Evolutionary conservation across 1,140 invertebrate genomes (phyloP).

Genomic region (Caenorhabditis tropicalis): DNA sequence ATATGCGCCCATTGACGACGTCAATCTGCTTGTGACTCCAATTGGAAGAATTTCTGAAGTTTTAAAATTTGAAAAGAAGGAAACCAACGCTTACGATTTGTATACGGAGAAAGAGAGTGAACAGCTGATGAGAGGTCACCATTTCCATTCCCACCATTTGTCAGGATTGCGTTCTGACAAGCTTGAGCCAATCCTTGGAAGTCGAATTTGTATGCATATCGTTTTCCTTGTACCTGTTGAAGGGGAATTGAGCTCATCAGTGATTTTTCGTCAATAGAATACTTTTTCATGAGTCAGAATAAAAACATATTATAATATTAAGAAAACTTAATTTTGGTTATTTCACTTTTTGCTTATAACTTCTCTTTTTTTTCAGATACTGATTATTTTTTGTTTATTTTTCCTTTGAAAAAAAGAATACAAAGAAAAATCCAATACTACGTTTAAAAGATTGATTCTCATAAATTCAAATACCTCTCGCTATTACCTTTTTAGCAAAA

Average conservation of each 20-base stretch:
- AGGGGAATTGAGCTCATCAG: not conserved
- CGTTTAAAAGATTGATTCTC: no score
- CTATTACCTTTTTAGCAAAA: no score
- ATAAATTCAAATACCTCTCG: no score
- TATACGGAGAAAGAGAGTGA: not conserved
- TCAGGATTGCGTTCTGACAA: conserved; percentile 59
- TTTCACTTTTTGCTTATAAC: no score
- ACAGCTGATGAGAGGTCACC: not conserved
- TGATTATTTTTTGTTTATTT: no score
- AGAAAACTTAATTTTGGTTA: no score
- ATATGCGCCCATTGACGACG: not conserved
- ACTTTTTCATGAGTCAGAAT: no score
- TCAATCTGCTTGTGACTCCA: not conserved
- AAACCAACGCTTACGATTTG: conserved; percentile 11
- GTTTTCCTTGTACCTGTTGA: conserved; percentile 81
- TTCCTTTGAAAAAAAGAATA: no score
- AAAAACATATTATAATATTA: no score
- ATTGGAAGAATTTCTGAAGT: not conserved
- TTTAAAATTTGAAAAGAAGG: no score
- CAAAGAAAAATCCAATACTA: no score
- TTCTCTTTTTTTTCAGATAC: no score
- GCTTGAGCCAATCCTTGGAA: conserved; percentile 73
- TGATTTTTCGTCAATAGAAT: not conserved
- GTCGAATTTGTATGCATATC: conserved; percentile 75
- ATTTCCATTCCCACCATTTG: not conserved